phyloP scores from a whole-genome alignment of 2,797 vertebrate species.

The Lutjanus campechanus region DNA sequence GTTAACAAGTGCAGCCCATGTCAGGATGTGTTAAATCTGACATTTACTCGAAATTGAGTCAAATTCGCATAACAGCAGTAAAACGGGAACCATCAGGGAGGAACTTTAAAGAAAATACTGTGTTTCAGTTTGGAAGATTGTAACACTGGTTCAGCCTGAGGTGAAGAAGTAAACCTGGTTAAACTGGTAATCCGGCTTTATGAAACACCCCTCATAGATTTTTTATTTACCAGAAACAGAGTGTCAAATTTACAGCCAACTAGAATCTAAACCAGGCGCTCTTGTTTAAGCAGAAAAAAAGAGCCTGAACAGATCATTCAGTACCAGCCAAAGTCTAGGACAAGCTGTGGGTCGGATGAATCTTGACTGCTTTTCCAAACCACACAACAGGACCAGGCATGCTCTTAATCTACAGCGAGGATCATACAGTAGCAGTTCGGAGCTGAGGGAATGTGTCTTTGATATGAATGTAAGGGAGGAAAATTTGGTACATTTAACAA shows the following conservation, averaged over 20 bases:
- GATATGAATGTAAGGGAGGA: slow-evolving; percentile 68
- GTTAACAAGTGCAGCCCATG: background rate
- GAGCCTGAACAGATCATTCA: background rate
- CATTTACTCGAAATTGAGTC: background rate
- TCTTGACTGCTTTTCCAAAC: slow-evolving; percentile 60
- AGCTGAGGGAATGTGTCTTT: slow-evolving; percentile 53
- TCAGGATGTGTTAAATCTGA: background rate
- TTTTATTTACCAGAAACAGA: slow-evolving; percentile 18
- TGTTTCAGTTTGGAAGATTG: background rate
- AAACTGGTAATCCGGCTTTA: slow-evolving; percentile 4
- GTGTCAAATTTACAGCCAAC: background rate
- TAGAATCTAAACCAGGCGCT: slow-evolving; percentile 4
- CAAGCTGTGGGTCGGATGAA: slow-evolving; percentile 43
- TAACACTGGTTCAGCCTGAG: background rate
- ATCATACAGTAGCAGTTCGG: slow-evolving; percentile 22
- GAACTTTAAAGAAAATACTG: background rate
- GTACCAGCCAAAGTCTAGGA: slow-evolving; percentile 48
- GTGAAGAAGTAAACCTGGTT: background rate
- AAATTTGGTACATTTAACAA: slow-evolving; percentile 14
- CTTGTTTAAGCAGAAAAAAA: background rate
- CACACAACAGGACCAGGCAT: slow-evolving; percentile 51
- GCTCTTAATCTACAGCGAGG: slow-evolving; percentile 16
- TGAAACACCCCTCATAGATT: slow-evolving; percentile 47
- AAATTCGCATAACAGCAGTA: background rate
- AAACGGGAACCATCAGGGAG: background rate